Evolutionary conservation across 1,140 invertebrate genomes (phyloP).

Genomic region (Dufourea novaeangliae): DNA sequence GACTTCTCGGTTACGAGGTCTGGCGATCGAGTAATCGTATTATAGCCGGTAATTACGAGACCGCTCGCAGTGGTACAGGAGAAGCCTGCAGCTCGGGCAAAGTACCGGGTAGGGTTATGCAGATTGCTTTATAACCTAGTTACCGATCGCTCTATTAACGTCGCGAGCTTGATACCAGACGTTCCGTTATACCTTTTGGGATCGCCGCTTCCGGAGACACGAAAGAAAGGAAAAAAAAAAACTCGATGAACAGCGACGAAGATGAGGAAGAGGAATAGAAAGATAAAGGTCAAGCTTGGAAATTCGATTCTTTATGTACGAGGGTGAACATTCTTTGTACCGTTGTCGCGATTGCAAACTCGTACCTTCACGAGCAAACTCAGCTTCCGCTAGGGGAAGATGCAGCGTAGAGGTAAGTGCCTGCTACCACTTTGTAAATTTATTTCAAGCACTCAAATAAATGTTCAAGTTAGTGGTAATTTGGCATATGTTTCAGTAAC

Average conservation of each 20-base stretch:
- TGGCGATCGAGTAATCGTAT: slow-evolving; percentile 76
- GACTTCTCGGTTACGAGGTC: slow-evolving; percentile 75
- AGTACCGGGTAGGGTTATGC: slow-evolving; percentile 78
- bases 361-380: too few species aligned
- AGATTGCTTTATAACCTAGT: slow-evolving; percentile 82
- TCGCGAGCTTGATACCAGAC: slow-evolving; percentile 64
- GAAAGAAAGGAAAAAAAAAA: slow-evolving; percentile 14
- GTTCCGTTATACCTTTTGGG: not conserved
- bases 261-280: not conserved
- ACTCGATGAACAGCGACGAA: not conserved
- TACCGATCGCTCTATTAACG: slow-evolving; percentile 81
- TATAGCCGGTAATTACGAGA: slow-evolving; percentile 79
- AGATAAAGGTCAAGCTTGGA: too few species aligned
- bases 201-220: slow-evolving; percentile 1
- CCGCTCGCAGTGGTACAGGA: slow-evolving; percentile 45
- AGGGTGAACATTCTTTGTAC: too few species aligned
- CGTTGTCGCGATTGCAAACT: too few species aligned
- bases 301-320: too few species aligned
- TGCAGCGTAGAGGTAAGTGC: too few species aligned
- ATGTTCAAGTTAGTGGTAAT: too few species aligned
- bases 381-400: too few species aligned
- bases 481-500: too few species aligned
- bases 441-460: too few species aligned
- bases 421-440: too few species aligned
- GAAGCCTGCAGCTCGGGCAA: slow-evolving; percentile 64